These are phyloP conservation scores for Eremobia ochroleuca DNA, from an alignment of 2,888 invertebrate genomes.

Conservation along the genomic window DNA sequence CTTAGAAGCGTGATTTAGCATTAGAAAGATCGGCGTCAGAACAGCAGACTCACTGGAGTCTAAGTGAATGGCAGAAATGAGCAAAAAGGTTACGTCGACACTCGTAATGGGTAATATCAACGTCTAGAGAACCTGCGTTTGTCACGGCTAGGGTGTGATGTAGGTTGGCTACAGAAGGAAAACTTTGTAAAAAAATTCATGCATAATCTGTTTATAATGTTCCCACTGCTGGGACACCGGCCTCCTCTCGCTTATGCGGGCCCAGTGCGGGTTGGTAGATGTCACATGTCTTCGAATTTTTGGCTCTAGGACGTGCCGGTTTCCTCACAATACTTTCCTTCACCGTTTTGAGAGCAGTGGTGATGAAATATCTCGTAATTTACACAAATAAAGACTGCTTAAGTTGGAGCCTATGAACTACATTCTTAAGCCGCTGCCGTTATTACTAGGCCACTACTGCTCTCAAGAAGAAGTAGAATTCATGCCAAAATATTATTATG, in stretches of 20 bases:
- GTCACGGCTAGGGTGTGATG: slow-evolving; percentile 40
- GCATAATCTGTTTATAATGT: neutral
- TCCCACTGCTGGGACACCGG: neutral
- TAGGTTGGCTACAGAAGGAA: slow-evolving; percentile 25
- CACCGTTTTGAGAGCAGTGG: no score
- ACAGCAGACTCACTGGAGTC: slow-evolving; percentile 47
- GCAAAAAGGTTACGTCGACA: slow-evolving; percentile 60
- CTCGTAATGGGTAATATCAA: slow-evolving; percentile 64
- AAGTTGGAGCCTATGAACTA: no score
- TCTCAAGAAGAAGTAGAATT: neutral
- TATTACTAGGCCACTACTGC: no score
- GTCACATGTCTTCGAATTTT: no score
- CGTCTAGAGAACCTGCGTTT: slow-evolving; percentile 65
- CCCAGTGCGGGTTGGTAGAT: no score
- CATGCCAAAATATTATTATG: neutral
- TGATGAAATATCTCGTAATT: no score
- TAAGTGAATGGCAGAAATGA: slow-evolving; percentile 55
- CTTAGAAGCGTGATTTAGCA: slow-evolving; percentile 47
- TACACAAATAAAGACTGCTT: no score
- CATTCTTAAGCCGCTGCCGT: no score
- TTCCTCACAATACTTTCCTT: no score
- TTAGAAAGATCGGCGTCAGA: slow-evolving; percentile 43
- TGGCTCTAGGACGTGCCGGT: no score
- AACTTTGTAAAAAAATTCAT: neutral
- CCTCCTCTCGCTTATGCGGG: neutral